These are phyloP conservation scores for Heliconius aoede DNA, from an alignment of 2,888 invertebrate species.

Conservation along the genomic window DNA sequence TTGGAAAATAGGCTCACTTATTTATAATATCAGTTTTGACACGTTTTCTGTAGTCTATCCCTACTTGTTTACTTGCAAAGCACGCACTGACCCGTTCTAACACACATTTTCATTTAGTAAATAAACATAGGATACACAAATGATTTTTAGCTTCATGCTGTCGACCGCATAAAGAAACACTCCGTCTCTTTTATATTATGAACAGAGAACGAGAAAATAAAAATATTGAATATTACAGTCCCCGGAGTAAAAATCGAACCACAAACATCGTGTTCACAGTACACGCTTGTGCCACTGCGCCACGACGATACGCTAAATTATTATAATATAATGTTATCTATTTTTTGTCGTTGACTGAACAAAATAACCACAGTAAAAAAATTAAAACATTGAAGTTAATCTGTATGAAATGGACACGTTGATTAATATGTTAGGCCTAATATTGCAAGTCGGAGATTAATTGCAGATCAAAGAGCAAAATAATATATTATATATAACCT, in stretches of 20 bases:
- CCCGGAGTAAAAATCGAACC: too few relatives aligned
- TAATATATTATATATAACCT: slow-evolving; percentile 24
- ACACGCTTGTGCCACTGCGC: too few relatives aligned
- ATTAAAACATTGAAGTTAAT: slow-evolving; percentile 1
- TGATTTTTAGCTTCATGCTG: not conserved
- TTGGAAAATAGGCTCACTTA: not conserved
- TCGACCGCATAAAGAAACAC: too few relatives aligned
- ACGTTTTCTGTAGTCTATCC: not conserved
- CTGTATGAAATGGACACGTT: slow-evolving; percentile 35
- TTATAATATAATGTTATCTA: too few relatives aligned
- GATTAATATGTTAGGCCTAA: slow-evolving; percentile 41
- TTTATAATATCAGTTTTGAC: not conserved
- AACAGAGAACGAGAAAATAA: too few relatives aligned
- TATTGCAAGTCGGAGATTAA: slow-evolving; percentile 37
- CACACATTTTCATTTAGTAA: slow-evolving; percentile 16
- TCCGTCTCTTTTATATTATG: too few relatives aligned
- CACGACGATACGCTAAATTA: too few relatives aligned
- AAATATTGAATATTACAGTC: too few relatives aligned
- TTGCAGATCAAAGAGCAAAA: slow-evolving; percentile 43
- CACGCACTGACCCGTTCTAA: slow-evolving; percentile 65
- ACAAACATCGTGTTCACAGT: too few relatives aligned
- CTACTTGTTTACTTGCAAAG: slow-evolving; percentile 65
- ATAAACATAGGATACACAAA: not conserved
- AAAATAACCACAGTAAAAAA: too few relatives aligned
- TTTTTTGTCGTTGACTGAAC: too few relatives aligned